Conservation (phyloP, 2,113 vertebrate species). For the Mesocricetus auratus region DNA sequence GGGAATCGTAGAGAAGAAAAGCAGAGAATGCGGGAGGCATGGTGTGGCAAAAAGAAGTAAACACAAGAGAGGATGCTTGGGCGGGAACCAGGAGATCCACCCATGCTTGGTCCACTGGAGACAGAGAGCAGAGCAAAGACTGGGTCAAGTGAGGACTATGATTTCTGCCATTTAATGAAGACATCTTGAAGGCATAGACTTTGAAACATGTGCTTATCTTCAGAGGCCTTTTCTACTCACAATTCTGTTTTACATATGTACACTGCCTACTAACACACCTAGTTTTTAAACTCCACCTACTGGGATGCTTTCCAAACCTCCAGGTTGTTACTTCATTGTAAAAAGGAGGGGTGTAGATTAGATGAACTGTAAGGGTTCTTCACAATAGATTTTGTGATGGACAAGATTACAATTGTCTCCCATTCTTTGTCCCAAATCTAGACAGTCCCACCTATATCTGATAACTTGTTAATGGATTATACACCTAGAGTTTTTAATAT, state of each 20-base stretch:
- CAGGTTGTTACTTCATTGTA: neutral
- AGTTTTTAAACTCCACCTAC: neutral
- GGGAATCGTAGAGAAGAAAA: neutral
- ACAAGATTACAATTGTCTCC: neutral
- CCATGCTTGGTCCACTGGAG: too few relatives aligned
- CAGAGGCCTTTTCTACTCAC: neutral
- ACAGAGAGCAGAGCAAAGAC: too few relatives aligned
- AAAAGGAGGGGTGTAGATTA: neutral
- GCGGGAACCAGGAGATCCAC: neutral
- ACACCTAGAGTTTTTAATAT: neutral
- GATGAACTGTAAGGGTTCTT: neutral
- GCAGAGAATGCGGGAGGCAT: neutral
- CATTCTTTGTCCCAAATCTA: neutral
- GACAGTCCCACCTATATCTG: neutral
- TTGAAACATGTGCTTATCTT: neutral
- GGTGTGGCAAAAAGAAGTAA: neutral
- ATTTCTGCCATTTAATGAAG: neutral
- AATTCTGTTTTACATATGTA: neutral
- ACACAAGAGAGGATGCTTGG: too few relatives aligned
- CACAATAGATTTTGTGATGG: neutral
- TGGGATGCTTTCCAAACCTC: fast-evolving
- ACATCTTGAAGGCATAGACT: neutral
- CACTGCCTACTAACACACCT: neutral
- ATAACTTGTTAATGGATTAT: neutral
- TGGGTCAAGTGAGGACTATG: neutral